Base-by-base conservation (phyloP, 2,888 invertebrate genomes). In the Lepidonotus clava region DNA sequence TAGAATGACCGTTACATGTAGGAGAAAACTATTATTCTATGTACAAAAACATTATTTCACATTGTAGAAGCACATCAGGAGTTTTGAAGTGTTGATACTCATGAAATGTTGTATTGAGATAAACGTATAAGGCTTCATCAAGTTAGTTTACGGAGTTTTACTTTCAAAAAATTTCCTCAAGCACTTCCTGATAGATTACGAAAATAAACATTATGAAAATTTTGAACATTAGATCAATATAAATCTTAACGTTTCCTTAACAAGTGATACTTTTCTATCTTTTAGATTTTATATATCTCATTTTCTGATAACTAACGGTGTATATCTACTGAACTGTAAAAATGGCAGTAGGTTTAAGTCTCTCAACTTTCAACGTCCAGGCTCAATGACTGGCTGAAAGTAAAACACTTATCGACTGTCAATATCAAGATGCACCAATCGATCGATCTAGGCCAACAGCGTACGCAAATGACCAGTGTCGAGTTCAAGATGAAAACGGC, bases 401-500 rank as follows among this genome's bases (percentile, higher is more conserved):
- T 38, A 71, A 71, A 71, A 38, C 71, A 38, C 71, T 71, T 71
- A 71, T 71, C 71, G 36, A 38, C 34, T 61, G 38, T 38, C 71
- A 71, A 61, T 32, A 61, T 61, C 28, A 61, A 71, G 71, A 71
- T 36, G 71, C 38, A 71, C 38, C 71, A 36, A 71, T n/a, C 61
- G 28, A 61, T 28, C 24, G 28, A 61, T n/a, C 24, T 61, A 61
- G 61, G 61, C 38, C 71, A 71, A 38, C 36, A 18, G 38, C 71
- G 38, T 61, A 61, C 24, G 61, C 61, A 61, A 61, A 24, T 61
- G 61, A 61, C 61, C 71, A 34, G 71, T 71, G 36, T 71, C 71
- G 36, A 71, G 38, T 71, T 71, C 51, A 56, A 83, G 53, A 56
- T 83, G 83, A 56, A 83, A 46, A 83, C 83, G 46, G 34, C 83